Conservation (phyloP, 1,140 invertebrate species). For the Pantala flavescens region DNA sequence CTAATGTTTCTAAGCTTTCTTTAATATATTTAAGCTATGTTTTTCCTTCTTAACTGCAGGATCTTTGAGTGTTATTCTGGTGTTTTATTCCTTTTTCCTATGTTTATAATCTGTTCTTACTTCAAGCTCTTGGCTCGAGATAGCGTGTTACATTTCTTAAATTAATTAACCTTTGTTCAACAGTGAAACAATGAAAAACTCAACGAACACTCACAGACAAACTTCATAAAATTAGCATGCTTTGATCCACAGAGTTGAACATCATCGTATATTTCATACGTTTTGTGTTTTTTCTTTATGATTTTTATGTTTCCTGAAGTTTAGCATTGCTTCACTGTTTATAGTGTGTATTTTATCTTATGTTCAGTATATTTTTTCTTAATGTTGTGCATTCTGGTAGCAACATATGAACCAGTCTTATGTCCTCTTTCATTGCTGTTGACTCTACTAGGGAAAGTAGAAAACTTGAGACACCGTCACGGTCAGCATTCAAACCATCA, state of each 20-base stretch:
- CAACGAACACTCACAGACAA: no score
- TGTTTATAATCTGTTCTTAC: not conserved
- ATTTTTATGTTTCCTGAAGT: not conserved
- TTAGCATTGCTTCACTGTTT: slow-evolving; percentile 1
- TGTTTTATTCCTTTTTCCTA: not conserved
- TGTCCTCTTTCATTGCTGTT: slow-evolving; percentile 14
- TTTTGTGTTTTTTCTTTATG: not conserved
- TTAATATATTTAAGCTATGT: not conserved
- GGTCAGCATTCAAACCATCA: slow-evolving; percentile 18
- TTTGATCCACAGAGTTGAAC: no score
- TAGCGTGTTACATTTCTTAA: not conserved
- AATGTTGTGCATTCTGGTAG: slow-evolving; percentile 16
- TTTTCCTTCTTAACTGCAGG: not conserved
- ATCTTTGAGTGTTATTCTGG: not conserved
- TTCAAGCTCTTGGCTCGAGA: not conserved
- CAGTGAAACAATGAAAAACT: not conserved
- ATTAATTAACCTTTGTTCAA: not conserved
- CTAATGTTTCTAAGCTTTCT: not conserved
- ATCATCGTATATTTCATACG: no score
- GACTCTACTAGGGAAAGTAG: slow-evolving; percentile 39
- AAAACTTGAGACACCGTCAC: slow-evolving; percentile 31
- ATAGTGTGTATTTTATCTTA: not conserved
- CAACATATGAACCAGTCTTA: slow-evolving; percentile 15
- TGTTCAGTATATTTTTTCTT: slow-evolving; percentile 11
- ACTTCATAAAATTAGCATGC: no score